Evolutionary conservation across 2,888 invertebrate species (phyloP).

Genomic region (Parapristionchus giblindavisi): DNA sequence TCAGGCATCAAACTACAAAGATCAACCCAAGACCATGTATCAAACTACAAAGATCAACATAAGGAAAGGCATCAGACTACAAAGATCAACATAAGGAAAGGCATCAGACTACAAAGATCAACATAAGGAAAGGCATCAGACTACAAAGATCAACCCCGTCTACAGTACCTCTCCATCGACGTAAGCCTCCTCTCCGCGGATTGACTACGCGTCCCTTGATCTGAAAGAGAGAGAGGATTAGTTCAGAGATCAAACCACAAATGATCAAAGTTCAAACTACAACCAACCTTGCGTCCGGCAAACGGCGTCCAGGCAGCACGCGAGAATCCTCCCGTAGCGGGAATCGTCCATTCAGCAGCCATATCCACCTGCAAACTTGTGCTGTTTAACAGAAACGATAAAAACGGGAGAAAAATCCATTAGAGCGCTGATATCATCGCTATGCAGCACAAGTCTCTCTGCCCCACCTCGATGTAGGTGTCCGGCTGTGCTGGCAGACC

Average conservation of each 20-base stretch:
- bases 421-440: no score
- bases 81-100: no score
- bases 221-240: constrained; percentile 39
- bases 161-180: constrained; percentile 92
- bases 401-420: no score
- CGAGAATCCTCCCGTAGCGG: constrained; percentile 78
- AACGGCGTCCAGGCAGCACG: constrained; percentile 98
- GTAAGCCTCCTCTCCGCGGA: constrained; percentile 93
- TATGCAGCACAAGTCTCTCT: no score
- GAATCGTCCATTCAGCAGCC: constrained; percentile 65
- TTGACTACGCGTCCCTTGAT: constrained; percentile 90
- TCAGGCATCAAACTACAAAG: no score
- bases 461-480: constrained; percentile 96
- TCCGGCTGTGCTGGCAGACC: constrained; percentile 89
- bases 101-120: neutral
- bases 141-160: no score
- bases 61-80: no score
- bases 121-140: neutral
- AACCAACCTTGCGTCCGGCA: constrained; percentile 76
- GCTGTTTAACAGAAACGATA: no score
- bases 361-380: no score
- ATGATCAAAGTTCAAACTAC: neutral
- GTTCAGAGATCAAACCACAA: neutral
- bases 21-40: no score
- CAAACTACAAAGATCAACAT: no score